Percentiles rank a stretch among this genome's conserved stretches.
phyloP scores from a whole-genome alignment of 2,113 vertebrate genomes.

The Elephantulus edwardii region DNA sequence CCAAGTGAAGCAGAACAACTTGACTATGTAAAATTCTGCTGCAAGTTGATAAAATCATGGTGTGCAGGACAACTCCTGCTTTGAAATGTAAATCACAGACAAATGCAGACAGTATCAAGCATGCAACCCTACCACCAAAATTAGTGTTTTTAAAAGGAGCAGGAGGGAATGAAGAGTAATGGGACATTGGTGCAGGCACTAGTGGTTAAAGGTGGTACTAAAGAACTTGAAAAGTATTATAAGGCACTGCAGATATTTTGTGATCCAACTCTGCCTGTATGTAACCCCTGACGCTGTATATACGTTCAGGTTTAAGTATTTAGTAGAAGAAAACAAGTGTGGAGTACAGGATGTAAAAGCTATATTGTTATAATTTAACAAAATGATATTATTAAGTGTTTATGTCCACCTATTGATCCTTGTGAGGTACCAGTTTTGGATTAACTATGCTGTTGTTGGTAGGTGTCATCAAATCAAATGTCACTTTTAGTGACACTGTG shows the following conservation, averaged over 20 bases:
- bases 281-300: no score
- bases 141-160: neutral
- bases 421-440: neutral
- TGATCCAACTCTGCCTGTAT: no score
- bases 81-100: neutral
- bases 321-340: neutral
- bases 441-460: no score
- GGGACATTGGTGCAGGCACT: neutral
- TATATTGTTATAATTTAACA: conserved; percentile 5
- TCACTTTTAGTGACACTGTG: no score
- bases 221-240: neutral
- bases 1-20: neutral
- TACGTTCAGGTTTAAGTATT: neutral
- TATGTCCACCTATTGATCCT: neutral
- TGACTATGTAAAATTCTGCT: neutral
- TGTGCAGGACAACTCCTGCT: neutral
- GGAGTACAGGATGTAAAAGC: neutral
- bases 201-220: neutral
- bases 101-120: neutral
- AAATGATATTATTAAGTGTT: neutral
- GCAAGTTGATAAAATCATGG: neutral
- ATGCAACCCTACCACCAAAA: neutral
- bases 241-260: neutral
- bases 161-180: neutral
- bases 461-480: no score